Conservation (phyloP, 1,140 invertebrate genomes). For the Musca vetustissima region DNA sequence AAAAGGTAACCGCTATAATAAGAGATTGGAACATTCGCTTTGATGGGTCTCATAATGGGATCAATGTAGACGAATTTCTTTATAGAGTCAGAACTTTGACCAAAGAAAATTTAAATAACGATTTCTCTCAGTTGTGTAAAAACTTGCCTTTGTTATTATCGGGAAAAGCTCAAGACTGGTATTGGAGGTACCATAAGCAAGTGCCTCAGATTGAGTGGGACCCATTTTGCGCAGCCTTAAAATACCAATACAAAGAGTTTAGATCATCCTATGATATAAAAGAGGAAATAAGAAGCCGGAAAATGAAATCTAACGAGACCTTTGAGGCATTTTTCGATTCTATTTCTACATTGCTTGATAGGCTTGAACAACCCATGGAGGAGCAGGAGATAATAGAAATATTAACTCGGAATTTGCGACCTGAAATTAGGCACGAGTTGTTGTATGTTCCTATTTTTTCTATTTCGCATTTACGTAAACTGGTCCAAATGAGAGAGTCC, state of each 20-base stretch:
- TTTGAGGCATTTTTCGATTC: conserved; percentile 7
- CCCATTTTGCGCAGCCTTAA: too few relatives aligned
- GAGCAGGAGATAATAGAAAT: background rate
- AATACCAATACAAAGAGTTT: too few relatives aligned
- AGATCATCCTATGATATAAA: too few relatives aligned
- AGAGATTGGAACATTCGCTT: background rate
- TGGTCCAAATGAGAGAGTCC: background rate
- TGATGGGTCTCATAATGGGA: background rate
- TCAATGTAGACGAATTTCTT: conserved; percentile 1
- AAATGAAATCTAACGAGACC: background rate
- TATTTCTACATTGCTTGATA: background rate
- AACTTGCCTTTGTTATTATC: background rate
- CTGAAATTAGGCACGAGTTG: conserved; percentile 6
- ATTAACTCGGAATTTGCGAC: background rate
- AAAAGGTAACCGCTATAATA: too few relatives aligned
- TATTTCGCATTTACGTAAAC: background rate
- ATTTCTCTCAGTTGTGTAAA: too few relatives aligned
- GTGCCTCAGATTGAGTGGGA: too few relatives aligned
- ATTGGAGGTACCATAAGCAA: too few relatives aligned
- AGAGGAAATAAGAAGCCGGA: too few relatives aligned
- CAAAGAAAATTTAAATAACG: too few relatives aligned
- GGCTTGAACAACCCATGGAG: background rate
- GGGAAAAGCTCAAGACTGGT: conserved; percentile 1
- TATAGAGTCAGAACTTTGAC: too few relatives aligned
- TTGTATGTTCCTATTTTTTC: background rate